Evolutionary conservation across 2,888 invertebrate species (phyloP), one percentile per base, ranked within the genome.

Genomic region (Drymonia ruficornis): DNA sequence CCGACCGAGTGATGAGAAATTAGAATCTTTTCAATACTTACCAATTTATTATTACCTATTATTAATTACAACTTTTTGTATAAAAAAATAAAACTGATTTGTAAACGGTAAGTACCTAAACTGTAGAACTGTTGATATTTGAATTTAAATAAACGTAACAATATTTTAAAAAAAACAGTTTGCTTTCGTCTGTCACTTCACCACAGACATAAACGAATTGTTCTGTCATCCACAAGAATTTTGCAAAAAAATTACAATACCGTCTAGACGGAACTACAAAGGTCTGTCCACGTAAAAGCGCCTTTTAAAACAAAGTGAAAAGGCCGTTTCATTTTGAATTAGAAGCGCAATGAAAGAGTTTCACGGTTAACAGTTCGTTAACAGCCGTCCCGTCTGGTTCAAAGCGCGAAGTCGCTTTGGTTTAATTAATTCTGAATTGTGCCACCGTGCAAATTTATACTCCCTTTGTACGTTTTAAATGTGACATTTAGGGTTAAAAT

Each of bases 341-440:
- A 50, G 43, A 58, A 31, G 55, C 61, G 55, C 48, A 42, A 52
- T 67, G 55, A 67, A 69, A 63, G 65, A 62, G 59, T 70, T 72
- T 68, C 67, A 73, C 57, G 69, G 61, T 38, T 66, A 67, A 63
- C 45, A 63, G 12, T 36, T 56, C 68, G 61, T 38, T 66, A 67
- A 63, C 45, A 63, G 12, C 40, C 64, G 52, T 12, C 2, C 47
- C 56, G 52, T 61, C 50, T 51, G 29, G 48, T 52, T 40, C 45
- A 52, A 46, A 53, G 49, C 43, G 38, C 1, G 11, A 12, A 28
- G 7, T 15, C 15, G 23, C 23, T 45, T 12, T 13, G 23, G 44
- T 23, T 31, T 18, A 47, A 47, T 47, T 47, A 47, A 34, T 47
- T 47, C 47, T 12, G 16, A 34, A 47, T 31, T 16, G 31, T 12